Evolutionary conservation across 2,113 vertebrate species (phyloP), one percentile per base, ranked within the genome.

Genomic region (Hypocryptadius cinnamomeus): DNA sequence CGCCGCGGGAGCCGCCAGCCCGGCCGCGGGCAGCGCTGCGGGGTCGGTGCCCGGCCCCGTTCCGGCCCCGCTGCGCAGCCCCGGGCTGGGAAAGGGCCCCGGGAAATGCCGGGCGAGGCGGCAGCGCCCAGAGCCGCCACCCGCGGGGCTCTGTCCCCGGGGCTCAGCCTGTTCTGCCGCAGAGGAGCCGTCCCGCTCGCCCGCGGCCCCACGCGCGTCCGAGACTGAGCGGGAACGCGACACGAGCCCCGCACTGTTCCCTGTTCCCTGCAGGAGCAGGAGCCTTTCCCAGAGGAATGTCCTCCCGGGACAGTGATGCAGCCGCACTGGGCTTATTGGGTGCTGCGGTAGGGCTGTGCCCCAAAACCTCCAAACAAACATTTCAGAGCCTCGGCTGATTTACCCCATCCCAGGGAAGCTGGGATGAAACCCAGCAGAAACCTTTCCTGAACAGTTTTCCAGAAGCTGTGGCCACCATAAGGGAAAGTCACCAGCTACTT

Each of bases 191-290:
- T 9, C 13, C 72, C 33, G 23, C 65, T 22, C 64, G 48, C 45
- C 78, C 7, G 60, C 28, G 21, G 12, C 40, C 10, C 56, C 61
- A 0, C 9, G 35, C 45, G 2, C 12, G 13, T 5, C 76, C 30
- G 28, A 12, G n/a, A 30, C 17, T 8, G 44, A 21, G 64, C 53
- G 2, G 35, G 65, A 64, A 15, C 33, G 6, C 25, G 12, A 20
- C 28, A 6, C 51, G 7, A 60, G 4, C 4, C 13, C 54, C 2
- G 22, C 25, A 6, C 35, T 6, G 45, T 1, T 13, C 63, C 0
- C 20, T 11, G 5, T n/a, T n/a, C n/a, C n/a, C n/a, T n/a, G n/a
- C 10, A 20, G 47, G 30, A 33, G 50, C 70, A 9, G 42, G 77
- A 54, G 9, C 23, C 44, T 30, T 37, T 56, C 22, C 61, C 56